Evolutionary conservation across 2,113 vertebrate species (phyloP).

Genomic region (Epinephelus lanceolatus): DNA sequence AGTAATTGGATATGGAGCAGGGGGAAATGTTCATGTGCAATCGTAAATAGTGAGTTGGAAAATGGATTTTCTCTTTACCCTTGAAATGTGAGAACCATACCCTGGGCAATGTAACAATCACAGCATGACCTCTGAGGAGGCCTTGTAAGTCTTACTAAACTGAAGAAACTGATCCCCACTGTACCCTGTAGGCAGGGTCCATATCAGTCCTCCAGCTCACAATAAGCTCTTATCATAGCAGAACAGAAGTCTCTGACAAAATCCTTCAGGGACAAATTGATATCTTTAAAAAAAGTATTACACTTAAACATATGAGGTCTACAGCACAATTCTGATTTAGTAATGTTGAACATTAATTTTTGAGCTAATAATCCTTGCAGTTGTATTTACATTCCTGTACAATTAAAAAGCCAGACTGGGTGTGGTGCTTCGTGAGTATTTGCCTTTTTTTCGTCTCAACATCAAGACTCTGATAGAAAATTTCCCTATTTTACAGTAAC

Average conservation of each 20-base stretch:
- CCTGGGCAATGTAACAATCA: constrained; percentile 68
- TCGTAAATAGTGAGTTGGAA: constrained; percentile 62
- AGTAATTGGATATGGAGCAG: constrained; percentile 68
- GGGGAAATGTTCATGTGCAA: constrained; percentile 36
- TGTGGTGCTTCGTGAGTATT: neutral
- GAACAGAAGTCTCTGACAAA: constrained; percentile 67
- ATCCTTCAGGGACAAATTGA: constrained; percentile 59
- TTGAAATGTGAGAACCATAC: constrained; percentile 71
- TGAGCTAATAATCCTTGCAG: constrained; percentile 34
- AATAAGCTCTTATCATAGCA: constrained; percentile 74
- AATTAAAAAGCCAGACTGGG: constrained; percentile 16
- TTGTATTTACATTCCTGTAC: neutral
- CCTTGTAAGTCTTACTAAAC: constrained; percentile 60
- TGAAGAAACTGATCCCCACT: constrained; percentile 67
- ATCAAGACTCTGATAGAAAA: constrained; percentile 7
- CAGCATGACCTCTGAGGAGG: constrained; percentile 69
- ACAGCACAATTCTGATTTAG: constrained; percentile 39
- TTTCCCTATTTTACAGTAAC: constrained; percentile 8
- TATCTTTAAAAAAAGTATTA: constrained; percentile 64
- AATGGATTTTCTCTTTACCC: constrained; percentile 72
- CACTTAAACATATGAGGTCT: constrained; percentile 59
- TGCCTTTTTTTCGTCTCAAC: neutral
- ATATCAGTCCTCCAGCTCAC: constrained; percentile 67
- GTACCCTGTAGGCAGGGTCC: constrained; percentile 58
- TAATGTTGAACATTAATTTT: constrained; percentile 39